Conservation (phyloP, 1,140 invertebrate species). For the Habropoda laboriosa region DNA sequence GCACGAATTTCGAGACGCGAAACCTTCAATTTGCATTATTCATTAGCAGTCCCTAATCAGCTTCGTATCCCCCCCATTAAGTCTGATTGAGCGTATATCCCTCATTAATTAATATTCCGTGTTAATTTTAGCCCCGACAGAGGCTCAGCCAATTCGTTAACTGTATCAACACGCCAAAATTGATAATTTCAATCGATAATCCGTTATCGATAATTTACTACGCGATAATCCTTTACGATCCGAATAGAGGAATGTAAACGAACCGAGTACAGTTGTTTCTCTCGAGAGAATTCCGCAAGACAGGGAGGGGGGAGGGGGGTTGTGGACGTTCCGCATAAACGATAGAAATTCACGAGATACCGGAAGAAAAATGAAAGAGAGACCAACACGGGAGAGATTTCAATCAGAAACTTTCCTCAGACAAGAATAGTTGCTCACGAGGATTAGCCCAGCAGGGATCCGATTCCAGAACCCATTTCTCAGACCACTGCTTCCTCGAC, state of each 20-base stretch:
- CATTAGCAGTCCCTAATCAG: conserved; percentile 8
- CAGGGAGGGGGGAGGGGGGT: no score
- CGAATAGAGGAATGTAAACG: not conserved
- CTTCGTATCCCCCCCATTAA: not conserved
- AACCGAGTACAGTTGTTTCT: not conserved
- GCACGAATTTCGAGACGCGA: conserved; percentile 4
- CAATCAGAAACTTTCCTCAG: not conserved
- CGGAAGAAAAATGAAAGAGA: no score
- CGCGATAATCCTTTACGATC: not conserved
- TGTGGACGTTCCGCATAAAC: no score
- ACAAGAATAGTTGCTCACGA: not conserved
- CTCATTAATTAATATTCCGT: conserved; percentile 24
- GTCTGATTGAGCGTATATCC: conserved; percentile 22
- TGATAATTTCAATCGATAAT: conserved; percentile 5
- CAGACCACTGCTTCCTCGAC: not conserved
- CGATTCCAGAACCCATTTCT: not conserved
- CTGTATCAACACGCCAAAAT: not conserved
- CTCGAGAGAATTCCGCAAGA: no score
- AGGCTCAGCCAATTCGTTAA: conserved; percentile 13
- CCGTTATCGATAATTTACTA: not conserved
- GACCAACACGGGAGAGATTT: no score
- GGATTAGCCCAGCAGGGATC: not conserved
- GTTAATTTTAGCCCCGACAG: conserved; percentile 4
- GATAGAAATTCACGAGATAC: no score
- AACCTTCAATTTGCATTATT: conserved; percentile 17